phyloP scores from a whole-genome alignment of 2,888 invertebrate genomes.

The Ophion ellenae region DNA sequence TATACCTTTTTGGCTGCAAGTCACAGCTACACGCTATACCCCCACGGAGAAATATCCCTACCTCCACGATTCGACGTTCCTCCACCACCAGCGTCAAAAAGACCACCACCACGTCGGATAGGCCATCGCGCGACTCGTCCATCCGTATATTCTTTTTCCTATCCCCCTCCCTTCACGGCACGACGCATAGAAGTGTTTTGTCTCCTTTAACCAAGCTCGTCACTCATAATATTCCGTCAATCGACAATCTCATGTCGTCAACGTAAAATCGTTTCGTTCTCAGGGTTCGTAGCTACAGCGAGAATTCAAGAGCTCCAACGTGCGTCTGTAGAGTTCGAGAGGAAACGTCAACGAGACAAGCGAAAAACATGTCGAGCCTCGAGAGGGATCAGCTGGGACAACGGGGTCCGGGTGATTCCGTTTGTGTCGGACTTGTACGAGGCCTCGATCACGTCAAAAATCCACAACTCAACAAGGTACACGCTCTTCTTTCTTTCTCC shows the following conservation, averaged over 20 bases:
- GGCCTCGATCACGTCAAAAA: conserved; percentile 89
- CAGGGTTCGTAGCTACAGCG: conserved; percentile 61
- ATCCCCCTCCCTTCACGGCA: conserved; percentile 22
- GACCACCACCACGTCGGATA: conserved; percentile 28
- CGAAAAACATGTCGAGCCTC: conserved; percentile 76
- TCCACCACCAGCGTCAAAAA: conserved; percentile 55
- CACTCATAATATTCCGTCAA: conserved; percentile 26
- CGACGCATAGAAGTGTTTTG: conserved; percentile 15
- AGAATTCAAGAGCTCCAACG: conserved; percentile 28
- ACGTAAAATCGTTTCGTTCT: conserved; percentile 31
- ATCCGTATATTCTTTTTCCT: conserved; percentile 47
- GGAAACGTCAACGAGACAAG: conserved; percentile 25
- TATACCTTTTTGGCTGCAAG: background rate
- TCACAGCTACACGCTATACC: background rate
- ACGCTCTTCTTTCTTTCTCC: conserved; percentile 44
- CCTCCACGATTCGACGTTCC: conserved; percentile 40
- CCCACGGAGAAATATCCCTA: conserved; percentile 38
- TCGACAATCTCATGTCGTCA: conserved; percentile 36
- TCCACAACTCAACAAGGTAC: conserved; percentile 90
- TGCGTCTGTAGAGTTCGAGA: conserved; percentile 4
- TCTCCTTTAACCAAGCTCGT: conserved; percentile 33
- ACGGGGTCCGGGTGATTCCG: conserved; percentile 85
- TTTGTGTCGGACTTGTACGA: conserved; percentile 85
- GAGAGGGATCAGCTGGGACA: conserved; percentile 88
- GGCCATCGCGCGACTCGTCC: conserved; percentile 50